Base-by-base conservation (phyloP, 1,140 invertebrate genomes). In the Trachymyrmex septentrionalis region DNA sequence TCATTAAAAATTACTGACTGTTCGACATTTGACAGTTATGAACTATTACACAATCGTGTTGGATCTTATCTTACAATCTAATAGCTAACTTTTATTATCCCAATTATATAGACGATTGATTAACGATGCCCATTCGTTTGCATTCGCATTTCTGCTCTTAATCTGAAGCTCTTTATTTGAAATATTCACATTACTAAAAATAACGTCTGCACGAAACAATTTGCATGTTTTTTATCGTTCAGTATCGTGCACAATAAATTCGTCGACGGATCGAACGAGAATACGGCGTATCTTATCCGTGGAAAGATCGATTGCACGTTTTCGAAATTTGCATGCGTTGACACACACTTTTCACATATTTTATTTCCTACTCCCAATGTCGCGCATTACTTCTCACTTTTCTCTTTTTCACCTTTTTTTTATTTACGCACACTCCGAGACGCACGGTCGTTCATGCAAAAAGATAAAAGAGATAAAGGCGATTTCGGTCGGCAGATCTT, bases 251-350 rank as follows among this genome's bases (percentile, higher is more conserved):
- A 34, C 7, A 30, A 30, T 5, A 27, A 57, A 85, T 30, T 48
- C 12, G 27, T 73, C 21, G 67, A 85, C 71, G 59, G 24, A 69
- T 85, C 78, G 86, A 66, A 75, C 73, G 64, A 80, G 89, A 84
- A 57, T 7, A 75, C 24, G 4, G n/a, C 63, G 48, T 76, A 21
- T 82, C 63, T 75, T 30, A 34, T 16, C 34, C 57, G 53, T 75
- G 72, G 38, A 24, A 38, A 77, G 64, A 67, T 30, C 48, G 55
- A 59, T 16, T 88, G 89, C 88, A 91, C 88, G 89, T 85, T 87
- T 76, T 27, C 48, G 38, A 78, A 71, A 85, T 85, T 75, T 66
- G 89, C 89, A 91, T 91, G 89, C 72, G 55, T 87, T 57, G 59
- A 71, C 44, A 55, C 86, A 90, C 80, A 90, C 67, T 57, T 34